Conservation (phyloP, 2,888 invertebrate genomes). For the Lithosia quadra region DNA sequence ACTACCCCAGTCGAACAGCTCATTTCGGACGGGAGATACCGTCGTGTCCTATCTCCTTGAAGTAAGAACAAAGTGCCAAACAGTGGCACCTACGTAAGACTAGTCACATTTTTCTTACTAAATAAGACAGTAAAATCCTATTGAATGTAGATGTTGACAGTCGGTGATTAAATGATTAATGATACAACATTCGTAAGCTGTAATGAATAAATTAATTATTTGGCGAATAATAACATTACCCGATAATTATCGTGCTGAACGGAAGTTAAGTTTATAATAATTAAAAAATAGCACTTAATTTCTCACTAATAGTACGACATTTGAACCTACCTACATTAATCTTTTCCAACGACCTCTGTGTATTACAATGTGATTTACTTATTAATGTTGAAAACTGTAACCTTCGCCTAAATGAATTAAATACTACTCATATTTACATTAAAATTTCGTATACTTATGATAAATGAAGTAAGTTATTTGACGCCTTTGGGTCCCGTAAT, state of each 20-base stretch:
- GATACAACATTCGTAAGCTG: not conserved
- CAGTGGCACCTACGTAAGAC: no score
- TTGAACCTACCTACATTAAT: slow-evolving; percentile 10
- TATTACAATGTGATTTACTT: slow-evolving; percentile 15
- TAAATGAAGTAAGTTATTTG: slow-evolving; percentile 25
- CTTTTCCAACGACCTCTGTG: slow-evolving; percentile 13
- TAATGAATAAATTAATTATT: slow-evolving; percentile 3
- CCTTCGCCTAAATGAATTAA: slow-evolving; percentile 33
- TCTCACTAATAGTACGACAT: not conserved
- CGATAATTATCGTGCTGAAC: not conserved
- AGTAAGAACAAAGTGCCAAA: no score
- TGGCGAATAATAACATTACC: not conserved
- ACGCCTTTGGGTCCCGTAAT: not conserved
- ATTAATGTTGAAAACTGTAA: slow-evolving; percentile 14
- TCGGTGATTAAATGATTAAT: not conserved
- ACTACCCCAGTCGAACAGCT: no score
- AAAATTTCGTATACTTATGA: slow-evolving; percentile 30
- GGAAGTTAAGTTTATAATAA: slow-evolving; percentile 3
- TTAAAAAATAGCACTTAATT: slow-evolving; percentile 1
- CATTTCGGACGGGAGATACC: no score
- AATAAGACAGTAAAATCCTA: not conserved
- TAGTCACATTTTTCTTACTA: no score
- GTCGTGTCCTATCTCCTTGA: no score
- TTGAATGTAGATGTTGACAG: not conserved
- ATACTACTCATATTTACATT: slow-evolving; percentile 38